Conservation (phyloP, 2,888 invertebrate genomes). For the Eulithis prunata region DNA sequence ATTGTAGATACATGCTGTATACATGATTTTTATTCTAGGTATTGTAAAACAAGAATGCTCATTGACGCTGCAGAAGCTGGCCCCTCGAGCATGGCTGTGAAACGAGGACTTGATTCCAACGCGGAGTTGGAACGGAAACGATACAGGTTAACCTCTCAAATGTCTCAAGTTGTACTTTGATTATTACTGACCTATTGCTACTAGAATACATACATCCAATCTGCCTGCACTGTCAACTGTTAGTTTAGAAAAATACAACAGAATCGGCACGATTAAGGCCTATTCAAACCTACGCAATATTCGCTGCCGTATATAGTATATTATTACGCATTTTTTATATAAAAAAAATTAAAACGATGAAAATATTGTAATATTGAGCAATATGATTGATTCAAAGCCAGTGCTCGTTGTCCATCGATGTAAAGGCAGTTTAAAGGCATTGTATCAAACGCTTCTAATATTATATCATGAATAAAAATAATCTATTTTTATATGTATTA, state of each 20-base stretch:
- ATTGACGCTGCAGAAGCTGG: conserved; percentile 66
- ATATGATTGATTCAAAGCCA: no score
- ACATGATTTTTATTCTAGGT: conserved; percentile 50
- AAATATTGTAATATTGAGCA: no score
- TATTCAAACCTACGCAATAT: no score
- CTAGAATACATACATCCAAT: no score
- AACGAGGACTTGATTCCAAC: conserved; percentile 64
- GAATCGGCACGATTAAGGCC: no score
- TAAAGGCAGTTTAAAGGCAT: background rate
- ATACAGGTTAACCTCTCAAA: conserved; percentile 65
- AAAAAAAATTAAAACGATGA: no score
- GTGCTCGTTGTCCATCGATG: no score
- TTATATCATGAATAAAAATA: background rate
- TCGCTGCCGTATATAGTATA: no score
- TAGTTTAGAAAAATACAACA: no score
- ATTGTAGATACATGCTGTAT: no score
- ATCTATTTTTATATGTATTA: conserved; percentile 5
- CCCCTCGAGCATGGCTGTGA: conserved; percentile 68
- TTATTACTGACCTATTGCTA: background rate
- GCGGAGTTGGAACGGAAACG: conserved; percentile 71
- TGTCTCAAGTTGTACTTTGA: conserved; percentile 78
- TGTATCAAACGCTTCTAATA: background rate
- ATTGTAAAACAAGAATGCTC: conserved; percentile 65
- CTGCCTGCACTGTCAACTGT: no score
- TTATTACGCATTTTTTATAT: no score